Evolutionary conservation across 2,888 invertebrate genomes (phyloP).

Genomic region (Papilio gigon): DNA sequence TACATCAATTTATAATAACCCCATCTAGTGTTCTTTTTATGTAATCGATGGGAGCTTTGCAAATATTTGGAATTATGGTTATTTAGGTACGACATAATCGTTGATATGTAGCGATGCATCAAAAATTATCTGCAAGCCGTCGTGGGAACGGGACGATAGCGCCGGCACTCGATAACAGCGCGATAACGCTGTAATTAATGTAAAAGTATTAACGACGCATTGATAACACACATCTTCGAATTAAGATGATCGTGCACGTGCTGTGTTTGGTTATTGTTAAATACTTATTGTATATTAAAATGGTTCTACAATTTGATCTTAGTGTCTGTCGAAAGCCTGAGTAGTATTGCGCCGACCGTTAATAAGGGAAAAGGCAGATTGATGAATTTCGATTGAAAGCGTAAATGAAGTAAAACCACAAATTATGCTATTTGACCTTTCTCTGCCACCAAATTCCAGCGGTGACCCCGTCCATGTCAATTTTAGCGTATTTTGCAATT

Average conservation of each 20-base stretch:
- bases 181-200: conserved; percentile 46
- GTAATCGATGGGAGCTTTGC: no score
- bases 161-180: conserved; percentile 33
- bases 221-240: conserved; percentile 14
- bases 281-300: no score
- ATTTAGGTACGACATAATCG: conserved; percentile 33
- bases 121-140: conserved; percentile 44
- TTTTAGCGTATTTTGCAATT: no score
- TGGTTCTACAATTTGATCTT: no score
- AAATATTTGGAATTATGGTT: background rate
- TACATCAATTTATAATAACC: background rate
- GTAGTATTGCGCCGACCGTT: no score
- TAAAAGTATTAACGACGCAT: conserved; percentile 41
- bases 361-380: no score
- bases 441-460: no score
- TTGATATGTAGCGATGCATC: conserved; percentile 43
- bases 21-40: conserved; percentile 6
- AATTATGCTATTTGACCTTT: no score
- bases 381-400: no score
- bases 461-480: no score
- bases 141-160: conserved; percentile 48
- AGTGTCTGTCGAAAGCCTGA: no score
- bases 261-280: background rate
- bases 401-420: no score
- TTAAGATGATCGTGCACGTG: conserved; percentile 14